Evolutionary conservation across 2,888 invertebrate genomes (phyloP).

Genomic region (Philaethria dido): DNA sequence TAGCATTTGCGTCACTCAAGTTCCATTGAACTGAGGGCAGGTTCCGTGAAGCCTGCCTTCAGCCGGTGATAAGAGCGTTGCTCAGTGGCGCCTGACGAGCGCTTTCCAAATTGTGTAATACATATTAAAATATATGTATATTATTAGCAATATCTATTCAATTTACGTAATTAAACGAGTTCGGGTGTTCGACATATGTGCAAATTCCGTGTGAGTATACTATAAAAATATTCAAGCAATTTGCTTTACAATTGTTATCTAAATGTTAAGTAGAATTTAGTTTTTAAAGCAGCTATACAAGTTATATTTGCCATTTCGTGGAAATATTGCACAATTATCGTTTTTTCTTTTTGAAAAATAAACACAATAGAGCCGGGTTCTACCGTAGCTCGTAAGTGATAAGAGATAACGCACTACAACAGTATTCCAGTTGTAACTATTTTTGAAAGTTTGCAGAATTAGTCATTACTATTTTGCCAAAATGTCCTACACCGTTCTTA

Average conservation of each 20-base stretch:
- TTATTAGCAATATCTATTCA: conserved; percentile 1
- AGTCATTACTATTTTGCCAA: not conserved
- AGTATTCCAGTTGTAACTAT: not conserved
- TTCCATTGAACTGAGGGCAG: conserved; percentile 27
- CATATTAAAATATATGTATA: not conserved
- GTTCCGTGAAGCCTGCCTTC: conserved; percentile 13
- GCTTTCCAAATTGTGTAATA: conserved; percentile 19
- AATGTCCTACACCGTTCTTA: not conserved
- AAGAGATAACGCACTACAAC: conserved; percentile 7
- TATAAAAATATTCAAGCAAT: not conserved
- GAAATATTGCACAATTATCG: conserved; percentile 6
- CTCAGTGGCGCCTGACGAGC: conserved; percentile 34
- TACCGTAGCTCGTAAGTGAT: conserved; percentile 5
- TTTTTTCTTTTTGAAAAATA: conserved; percentile 1
- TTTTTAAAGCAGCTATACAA: not conserved
- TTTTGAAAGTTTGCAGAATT: not conserved
- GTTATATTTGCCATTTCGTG: not conserved
- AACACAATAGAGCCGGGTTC: conserved; percentile 8
- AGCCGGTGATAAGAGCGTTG: conserved; percentile 28
- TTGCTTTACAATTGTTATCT: not conserved
- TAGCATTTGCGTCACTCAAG: conserved; percentile 14
- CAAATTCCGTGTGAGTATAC: not conserved
- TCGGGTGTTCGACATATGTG: not conserved
- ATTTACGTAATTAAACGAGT: not conserved
- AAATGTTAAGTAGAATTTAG: not conserved